Evolutionary conservation across 2,113 vertebrate genomes (phyloP).

Genomic region (Camelus bactrianus): DNA sequence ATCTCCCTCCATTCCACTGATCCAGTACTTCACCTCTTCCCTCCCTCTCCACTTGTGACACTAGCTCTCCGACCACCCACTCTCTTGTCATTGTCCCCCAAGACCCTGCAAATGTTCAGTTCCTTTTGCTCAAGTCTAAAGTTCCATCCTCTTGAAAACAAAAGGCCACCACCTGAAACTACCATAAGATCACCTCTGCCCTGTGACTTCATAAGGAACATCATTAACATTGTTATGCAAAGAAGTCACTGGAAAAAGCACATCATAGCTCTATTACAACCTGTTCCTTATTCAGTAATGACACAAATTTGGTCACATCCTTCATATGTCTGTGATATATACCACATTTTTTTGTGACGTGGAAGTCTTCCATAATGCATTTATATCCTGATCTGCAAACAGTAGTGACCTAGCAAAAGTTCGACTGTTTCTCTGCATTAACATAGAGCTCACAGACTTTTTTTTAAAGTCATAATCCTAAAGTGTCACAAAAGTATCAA

Average conservation of each 20-base stretch:
- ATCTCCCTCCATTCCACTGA: neutral
- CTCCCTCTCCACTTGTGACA: neutral
- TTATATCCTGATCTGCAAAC: neutral
- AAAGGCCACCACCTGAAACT: neutral
- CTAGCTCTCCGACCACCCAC: neutral
- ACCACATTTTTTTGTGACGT: neutral
- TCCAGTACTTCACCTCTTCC: neutral
- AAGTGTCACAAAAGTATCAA: neutral
- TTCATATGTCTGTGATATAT: neutral
- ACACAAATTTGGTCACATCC: neutral
- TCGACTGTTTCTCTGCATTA: neutral
- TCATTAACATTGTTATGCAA: neutral
- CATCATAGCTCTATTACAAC: neutral
- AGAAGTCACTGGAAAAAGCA: neutral
- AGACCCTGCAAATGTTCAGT: neutral
- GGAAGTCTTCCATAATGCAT: neutral
- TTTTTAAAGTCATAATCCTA: neutral
- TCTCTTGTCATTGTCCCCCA: neutral
- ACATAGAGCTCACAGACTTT: neutral
- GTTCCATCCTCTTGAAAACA: neutral
- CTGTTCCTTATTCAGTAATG: neutral
- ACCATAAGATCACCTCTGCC: neutral
- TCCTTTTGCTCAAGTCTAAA: neutral
- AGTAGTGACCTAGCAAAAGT: neutral
- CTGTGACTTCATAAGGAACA: neutral